Evolutionary conservation across 1,140 invertebrate species (phyloP), one percentile per base, ranked within the genome.

Genomic region (Drosophila dunni): DNA sequence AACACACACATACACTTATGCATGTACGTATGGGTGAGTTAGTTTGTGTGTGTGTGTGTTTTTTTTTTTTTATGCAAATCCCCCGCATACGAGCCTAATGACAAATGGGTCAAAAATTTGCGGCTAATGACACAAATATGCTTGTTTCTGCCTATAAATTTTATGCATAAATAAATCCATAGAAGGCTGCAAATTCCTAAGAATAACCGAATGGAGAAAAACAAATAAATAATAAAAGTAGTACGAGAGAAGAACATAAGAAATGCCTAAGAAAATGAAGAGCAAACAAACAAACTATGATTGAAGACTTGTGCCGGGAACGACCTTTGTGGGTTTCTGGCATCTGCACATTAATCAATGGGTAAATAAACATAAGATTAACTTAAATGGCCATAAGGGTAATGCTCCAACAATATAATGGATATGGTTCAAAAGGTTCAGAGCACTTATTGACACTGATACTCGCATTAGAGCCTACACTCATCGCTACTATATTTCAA

Each of bases 31-130:
- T 44, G 46, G 17, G 17, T 6, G 34, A 46, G 53, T 61, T 50
- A 20, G 17, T 20, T 20, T 85, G 62, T 29, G 24, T 29, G 24
- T 29, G 4, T 3, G 24, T 29, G 24, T 29, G 24, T 29, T 0
- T 17, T 0, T 78, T 69, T 80, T 83, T 80, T 89, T 89, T 88
- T 88, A 88, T 88, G 83, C 77, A 88, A 89, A 88, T 89, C 80
- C 80, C 72, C 70, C 67, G 67, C 84, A 78, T 70, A 71, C 84
- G 65, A 66, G 77, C 78, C 80, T 89, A 88, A 88, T 88, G 83
- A 88, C 83, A 88, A 88, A 88, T 88, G 83, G 83, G 80, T 88
- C 83, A 88, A 89, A 88, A 89, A 89, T 84, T 88, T 88, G 79
- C 73, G 84, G 84, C 83, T 88, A 88, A 88, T 88, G 84, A 84